Conservation (phyloP, 2,113 vertebrate species). For the Paedocypris sp. region DNA sequence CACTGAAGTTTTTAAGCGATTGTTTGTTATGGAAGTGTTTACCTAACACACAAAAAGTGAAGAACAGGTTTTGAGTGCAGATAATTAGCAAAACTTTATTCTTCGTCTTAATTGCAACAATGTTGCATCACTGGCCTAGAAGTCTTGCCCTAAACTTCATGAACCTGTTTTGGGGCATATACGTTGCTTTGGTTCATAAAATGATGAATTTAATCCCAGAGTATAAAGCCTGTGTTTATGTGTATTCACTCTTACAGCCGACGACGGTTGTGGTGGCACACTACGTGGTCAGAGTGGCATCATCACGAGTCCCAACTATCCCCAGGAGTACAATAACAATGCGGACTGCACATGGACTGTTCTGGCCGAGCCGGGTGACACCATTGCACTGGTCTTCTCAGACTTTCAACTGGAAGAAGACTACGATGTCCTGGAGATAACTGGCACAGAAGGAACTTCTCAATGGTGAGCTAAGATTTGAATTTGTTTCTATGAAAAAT, state of each 20-base stretch:
- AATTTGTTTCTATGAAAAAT: background rate
- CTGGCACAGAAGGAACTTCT: constrained; percentile 87
- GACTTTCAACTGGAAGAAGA: constrained; percentile 96
- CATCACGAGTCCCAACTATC: constrained; percentile 92
- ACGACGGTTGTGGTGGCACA: constrained; percentile 90
- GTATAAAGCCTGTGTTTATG: background rate
- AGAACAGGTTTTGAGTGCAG: constrained; percentile 37
- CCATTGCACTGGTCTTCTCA: constrained; percentile 90
- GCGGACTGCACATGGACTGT: constrained; percentile 98
- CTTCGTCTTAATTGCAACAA: constrained; percentile 46
- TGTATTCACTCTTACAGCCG: constrained; percentile 59
- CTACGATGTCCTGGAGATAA: constrained; percentile 91
- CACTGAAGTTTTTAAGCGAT: constrained; percentile 30
- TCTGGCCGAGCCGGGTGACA: constrained; percentile 91
- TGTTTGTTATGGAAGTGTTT: constrained; percentile 46
- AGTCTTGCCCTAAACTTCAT: constrained; percentile 13
- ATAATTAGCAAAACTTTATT: constrained; percentile 48
- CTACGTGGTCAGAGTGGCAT: constrained; percentile 89
- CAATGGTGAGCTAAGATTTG: constrained; percentile 72
- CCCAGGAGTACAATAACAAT: constrained; percentile 86
- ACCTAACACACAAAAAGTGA: constrained; percentile 33
- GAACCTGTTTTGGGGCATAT: constrained; percentile 25
- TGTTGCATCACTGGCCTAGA: constrained; percentile 42
- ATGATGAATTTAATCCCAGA: too few relatives aligned
- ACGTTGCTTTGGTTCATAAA: too few relatives aligned